These are phyloP conservation scores for Hapalemur alaotrensis DNA, from an alignment of 2,797 vertebrate genomes.

Conservation along the genomic window DNA sequence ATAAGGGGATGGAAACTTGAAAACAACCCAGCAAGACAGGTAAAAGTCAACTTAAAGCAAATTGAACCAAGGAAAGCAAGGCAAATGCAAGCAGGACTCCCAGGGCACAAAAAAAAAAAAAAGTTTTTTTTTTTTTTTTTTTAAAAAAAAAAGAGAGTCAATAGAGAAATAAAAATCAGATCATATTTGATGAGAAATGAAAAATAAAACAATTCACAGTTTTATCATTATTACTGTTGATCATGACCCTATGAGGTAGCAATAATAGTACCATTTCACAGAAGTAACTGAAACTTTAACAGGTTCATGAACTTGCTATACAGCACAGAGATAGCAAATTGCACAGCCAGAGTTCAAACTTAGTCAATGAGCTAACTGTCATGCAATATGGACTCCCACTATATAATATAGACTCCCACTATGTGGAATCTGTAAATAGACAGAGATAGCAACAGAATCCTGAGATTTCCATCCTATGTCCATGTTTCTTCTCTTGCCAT, in stretches of 20 bases:
- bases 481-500: not conserved
- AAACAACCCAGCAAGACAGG: not conserved
- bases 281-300: not conserved
- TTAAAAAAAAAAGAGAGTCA: not conserved
- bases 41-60: not conserved
- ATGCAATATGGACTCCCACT: not conserved
- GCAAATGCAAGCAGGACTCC: not conserved
- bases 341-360: not conserved
- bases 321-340: not conserved
- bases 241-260: not conserved
- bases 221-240: not conserved
- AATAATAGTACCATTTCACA: not conserved
- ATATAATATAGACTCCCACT: not conserved
- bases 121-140: not conserved
- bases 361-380: not conserved
- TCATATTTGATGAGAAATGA: not conserved
- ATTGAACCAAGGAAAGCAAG: not conserved
- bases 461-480: not conserved
- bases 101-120: not conserved
- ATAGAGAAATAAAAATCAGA: conserved; percentile 30
- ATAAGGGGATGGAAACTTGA: not conserved
- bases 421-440: not conserved
- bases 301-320: not conserved
- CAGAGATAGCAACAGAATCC: not conserved
- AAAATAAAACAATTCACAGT: not conserved